Base-by-base conservation (phyloP, 2,888 invertebrate genomes). In the Dimorphilus gyrociliatus region DNA sequence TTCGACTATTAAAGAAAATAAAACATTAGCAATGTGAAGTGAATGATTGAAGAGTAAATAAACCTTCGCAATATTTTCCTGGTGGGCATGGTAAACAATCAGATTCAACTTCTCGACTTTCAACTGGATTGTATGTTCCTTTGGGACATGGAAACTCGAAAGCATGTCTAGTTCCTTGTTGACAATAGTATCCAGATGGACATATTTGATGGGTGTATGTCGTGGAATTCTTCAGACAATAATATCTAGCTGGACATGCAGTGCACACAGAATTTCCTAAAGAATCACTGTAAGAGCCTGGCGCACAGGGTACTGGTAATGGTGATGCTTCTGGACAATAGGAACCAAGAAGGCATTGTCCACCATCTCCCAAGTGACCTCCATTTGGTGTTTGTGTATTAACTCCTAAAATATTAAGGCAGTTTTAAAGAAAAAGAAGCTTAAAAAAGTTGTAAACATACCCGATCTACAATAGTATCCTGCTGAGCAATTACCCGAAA, bases 121-220 rank as follows among this genome's bases (percentile, higher is more conserved):
- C 39, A 4, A 37, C 44, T 4, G 55, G 53, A 38, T 55, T 55
- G 38, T 53, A 58, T 1, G 48, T 50, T 18, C 58, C 56, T 4
- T 38, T 33, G 3, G 41, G 25, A 37, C 58, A 58, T 7, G 58
- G 56, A 34, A 40, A 47, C 35, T 50, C 42, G 18, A 45, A 40
- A 5, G 47, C 42, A 19, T 43, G 35, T 4, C 44, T 43, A 3
- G 56, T 58, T 10, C 49, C 50, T 6, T 25, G 33, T 13, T 53
- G 55, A 31, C 58, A 58, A 38, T 54, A 55, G 38, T 50, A 49
- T 4, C 58, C 57, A 1, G 39, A 29, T 5, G 50, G 53, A 37
- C 58, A 58, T 4, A 47, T 36, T 30, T 50, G 46, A 7, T 37
- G 31, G 10, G 30, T 32, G 42, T 48, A 53, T 19, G 38, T 39